Evolutionary conservation across 2,888 invertebrate species (phyloP).

Genomic region (Eustalomyia histrio): DNA sequence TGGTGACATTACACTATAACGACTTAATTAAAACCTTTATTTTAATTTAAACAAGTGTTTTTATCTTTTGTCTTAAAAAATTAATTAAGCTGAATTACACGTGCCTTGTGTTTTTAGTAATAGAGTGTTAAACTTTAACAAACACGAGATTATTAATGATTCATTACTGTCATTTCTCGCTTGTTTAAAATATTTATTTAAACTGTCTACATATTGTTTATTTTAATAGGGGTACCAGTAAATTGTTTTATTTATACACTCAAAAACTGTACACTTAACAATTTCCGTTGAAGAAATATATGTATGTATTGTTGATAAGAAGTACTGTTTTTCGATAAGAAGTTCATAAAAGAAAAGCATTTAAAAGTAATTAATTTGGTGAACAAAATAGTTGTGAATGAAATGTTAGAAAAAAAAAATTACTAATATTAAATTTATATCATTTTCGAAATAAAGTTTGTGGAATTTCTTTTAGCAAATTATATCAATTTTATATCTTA

Average conservation of each 20-base stretch:
- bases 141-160: slow-evolving; percentile 13
- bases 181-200: no score
- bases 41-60: slow-evolving; percentile 1
- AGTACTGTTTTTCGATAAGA: neutral
- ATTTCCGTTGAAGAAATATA: slow-evolving; percentile 34
- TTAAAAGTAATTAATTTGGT: no score
- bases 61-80: neutral
- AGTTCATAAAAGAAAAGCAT: no score
- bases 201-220: neutral
- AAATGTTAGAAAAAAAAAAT: no score
- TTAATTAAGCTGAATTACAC: neutral
- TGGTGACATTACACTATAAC: neutral
- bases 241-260: slow-evolving; percentile 10
- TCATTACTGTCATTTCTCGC: neutral
- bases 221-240: slow-evolving; percentile 6
- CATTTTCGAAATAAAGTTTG: no score
- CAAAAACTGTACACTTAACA: neutral
- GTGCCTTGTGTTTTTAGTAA: neutral
- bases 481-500: no score
- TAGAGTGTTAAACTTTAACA: neutral
- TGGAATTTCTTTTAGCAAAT: no score
- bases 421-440: no score
- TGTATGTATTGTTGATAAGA: slow-evolving; percentile 44
- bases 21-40: neutral
- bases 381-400: no score